A percentile compares a stretch with the other conserved stretches of the same genome.
phyloP scores from a whole-genome alignment of 2,113 vertebrate species.

The Ailuropoda melanoleuca region DNA sequence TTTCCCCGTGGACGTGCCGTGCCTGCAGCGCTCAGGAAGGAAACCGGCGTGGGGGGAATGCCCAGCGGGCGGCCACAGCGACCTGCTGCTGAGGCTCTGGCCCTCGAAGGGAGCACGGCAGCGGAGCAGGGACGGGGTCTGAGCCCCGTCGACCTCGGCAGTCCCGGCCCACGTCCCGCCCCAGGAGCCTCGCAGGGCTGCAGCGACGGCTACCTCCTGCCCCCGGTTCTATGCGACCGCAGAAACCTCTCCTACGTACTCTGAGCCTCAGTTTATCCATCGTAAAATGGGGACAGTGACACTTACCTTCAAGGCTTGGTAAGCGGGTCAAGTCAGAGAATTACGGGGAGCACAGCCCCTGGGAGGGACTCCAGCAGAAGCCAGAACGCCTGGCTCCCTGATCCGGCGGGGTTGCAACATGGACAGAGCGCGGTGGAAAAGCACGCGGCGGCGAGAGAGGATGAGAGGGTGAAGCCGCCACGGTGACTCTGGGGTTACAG shows the following conservation, averaged over 20 bases:
- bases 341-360: no score
- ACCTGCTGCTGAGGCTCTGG: no score
- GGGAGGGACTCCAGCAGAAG: no score
- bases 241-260: not conserved
- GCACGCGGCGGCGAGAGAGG: not conserved
- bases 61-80: no score
- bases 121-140: rapidly evolving
- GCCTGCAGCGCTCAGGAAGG: no score
- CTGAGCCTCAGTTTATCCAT: not conserved
- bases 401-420: not conserved
- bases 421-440: not conserved
- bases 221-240: not conserved
- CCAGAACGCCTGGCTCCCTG: not conserved
- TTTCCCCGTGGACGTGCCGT: no score
- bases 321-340: not conserved
- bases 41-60: no score
- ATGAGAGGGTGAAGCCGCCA: not conserved
- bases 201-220: not conserved
- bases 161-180: not conserved
- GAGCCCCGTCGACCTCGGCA: no score
- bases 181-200: not conserved
- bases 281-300: not conserved
- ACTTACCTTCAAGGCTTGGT: not conserved
- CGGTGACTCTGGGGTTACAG: not conserved
- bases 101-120: no score